Evolutionary conservation across 2,888 invertebrate genomes (phyloP), one percentile per base, ranked within the genome.

Genomic region (Sericinus montela): DNA sequence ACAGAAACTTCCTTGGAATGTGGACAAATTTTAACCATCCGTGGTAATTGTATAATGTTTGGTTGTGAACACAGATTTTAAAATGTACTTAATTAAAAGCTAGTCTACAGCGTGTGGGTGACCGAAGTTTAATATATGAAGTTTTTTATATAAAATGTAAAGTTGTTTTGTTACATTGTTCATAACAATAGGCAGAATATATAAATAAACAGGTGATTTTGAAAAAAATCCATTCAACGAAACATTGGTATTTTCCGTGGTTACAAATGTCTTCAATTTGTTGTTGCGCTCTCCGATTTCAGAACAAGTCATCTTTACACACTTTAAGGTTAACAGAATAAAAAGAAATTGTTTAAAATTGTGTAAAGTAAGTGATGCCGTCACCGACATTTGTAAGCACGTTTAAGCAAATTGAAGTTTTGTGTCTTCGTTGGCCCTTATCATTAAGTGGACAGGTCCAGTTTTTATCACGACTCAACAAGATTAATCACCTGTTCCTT

Each of bases 41-140:
- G 3, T 8, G 15, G 8, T 1, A 6, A 34, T n/a, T 35, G 3
- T 11, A 16, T 10, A 11, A 19, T 11, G 15, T 16, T 35, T 16
- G 35, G 13, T 42, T 44, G 36, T 25, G 38, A 16, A 45, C 30
- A 38, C n/a, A 48, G 35, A 35, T 11, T 37, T 43, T 19, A 28
- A 25, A 28, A 29, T 51, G 46, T 51, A 51, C 45, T 50, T 50
- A 50, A 41, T 10, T 49, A 29, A 44, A 15, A 16, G 35, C 43
- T 49, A 44, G 49, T 43, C 43, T 32, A 16, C 28, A 4, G 19
- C 11, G 28, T 35, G 8, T 34, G n/a, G 11, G 35, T 28, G 11
- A n/a, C 7, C 38, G 4, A 40, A 25, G 25, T 3, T 11, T 40
- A 25, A 30, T 23, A n/a, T 15, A 5, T 38, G n/a, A n/a, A n/a